Evolutionary conservation across 2,888 invertebrate genomes (phyloP).

Genomic region (Dolichopus griseipennis): DNA sequence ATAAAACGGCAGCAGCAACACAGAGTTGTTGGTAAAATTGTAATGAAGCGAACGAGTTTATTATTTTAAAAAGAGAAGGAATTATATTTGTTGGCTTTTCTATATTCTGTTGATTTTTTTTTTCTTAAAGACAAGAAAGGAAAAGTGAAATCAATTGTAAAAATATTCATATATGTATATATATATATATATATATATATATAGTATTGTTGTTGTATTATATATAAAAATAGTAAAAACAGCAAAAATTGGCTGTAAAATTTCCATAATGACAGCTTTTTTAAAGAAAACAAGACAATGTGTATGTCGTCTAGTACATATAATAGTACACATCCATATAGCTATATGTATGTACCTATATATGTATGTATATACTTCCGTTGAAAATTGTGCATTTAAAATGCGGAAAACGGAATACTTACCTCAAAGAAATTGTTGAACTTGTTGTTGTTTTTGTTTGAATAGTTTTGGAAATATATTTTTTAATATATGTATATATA

Average conservation of each 20-base stretch:
- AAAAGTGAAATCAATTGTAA: neutral
- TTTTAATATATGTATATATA: too few relatives aligned
- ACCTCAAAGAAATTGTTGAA: neutral
- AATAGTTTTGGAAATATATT: neutral
- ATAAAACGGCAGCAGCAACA: slow-evolving; percentile 18
- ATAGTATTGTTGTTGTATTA: too few relatives aligned
- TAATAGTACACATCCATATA: too few relatives aligned
- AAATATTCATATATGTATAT: too few relatives aligned
- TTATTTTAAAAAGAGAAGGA: too few relatives aligned
- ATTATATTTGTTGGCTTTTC: neutral
- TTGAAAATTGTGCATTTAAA: neutral
- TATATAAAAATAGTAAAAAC: too few relatives aligned
- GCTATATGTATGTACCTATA: slow-evolving; percentile 25
- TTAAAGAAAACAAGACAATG: slow-evolving; percentile 45
- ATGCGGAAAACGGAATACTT: neutral
- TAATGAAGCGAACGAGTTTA: too few relatives aligned
- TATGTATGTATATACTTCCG: neutral
- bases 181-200: too few relatives aligned
- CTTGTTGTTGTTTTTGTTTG: neutral
- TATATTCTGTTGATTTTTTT: neutral
- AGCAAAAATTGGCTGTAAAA: neutral
- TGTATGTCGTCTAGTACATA: slow-evolving; percentile 23
- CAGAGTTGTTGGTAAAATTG: too few relatives aligned
- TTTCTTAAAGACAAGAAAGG: neutral
- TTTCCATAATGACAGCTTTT: slow-evolving; percentile 21